These are phyloP conservation scores for Enteromius anoplus DNA, from an alignment of 2,797 vertebrate genomes.

Conservation along the genomic window DNA sequence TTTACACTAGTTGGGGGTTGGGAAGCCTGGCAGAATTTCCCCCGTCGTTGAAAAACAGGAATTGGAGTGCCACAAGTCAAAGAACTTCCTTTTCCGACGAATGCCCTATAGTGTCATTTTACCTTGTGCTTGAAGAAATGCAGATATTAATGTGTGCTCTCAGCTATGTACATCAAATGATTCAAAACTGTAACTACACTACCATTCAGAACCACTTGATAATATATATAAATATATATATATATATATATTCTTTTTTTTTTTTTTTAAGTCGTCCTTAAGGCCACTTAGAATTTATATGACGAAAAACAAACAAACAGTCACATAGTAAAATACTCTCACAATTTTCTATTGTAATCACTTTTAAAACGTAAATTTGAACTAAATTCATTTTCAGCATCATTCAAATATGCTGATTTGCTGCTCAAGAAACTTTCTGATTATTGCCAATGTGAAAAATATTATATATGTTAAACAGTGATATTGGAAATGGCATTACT, in stretches of 20 bases:
- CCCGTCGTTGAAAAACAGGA: conserved; percentile 44
- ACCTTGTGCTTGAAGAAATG: not conserved
- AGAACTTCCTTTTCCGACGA: conserved; percentile 7
- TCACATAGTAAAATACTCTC: not conserved
- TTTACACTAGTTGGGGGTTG: conserved; percentile 11
- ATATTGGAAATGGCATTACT: not conserved
- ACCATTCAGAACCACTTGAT: not conserved
- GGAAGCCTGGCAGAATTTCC: conserved; percentile 24
- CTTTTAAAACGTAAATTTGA: not conserved
- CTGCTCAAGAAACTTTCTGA: not conserved
- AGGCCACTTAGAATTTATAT: not conserved
- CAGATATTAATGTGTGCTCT: not conserved
- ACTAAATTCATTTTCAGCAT: not conserved
- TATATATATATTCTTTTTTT: too few species aligned
- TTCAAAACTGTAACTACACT: not conserved
- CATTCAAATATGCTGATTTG: not conserved
- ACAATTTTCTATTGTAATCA: not conserved
- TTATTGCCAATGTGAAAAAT: not conserved
- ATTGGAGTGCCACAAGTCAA: conserved; percentile 4
- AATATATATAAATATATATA: not conserved
- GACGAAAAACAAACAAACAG: not conserved
- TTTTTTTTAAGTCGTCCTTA: not conserved
- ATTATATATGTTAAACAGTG: not conserved
- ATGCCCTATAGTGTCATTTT: not conserved
- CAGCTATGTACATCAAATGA: not conserved